Evolutionary conservation across 2,113 vertebrate genomes (phyloP).

Genomic region (Microcebus lehilahytsara): DNA sequence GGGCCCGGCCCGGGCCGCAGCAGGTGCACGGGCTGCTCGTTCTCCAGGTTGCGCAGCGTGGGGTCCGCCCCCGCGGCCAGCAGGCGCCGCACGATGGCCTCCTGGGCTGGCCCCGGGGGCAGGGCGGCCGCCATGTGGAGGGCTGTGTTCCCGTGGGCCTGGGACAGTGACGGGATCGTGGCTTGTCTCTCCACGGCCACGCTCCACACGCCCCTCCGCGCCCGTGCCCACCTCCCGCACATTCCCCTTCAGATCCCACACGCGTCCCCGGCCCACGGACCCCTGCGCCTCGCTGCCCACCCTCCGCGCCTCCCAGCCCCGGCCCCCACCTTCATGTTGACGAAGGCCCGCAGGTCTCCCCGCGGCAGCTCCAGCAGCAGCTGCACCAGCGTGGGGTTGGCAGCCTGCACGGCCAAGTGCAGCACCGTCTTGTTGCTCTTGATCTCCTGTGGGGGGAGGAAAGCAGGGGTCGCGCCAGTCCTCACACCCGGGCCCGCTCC

Average conservation of each 20-base stretch:
- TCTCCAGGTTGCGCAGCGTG: slow-evolving; percentile 92
- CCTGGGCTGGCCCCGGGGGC: slow-evolving; percentile 86
- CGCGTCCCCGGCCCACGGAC: background rate
- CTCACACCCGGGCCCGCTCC: background rate
- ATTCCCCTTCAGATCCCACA: background rate
- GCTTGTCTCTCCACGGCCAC: no score
- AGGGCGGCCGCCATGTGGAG: slow-evolving; percentile 95
- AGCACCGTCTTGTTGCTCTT: slow-evolving; percentile 93
- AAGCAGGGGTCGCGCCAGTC: background rate
- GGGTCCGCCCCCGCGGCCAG: slow-evolving; percentile 90
- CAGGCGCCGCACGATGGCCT: slow-evolving; percentile 88
- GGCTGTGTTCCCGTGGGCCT: slow-evolving; percentile 95
- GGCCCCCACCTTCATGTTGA: slow-evolving; percentile 91
- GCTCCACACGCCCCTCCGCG: no score
- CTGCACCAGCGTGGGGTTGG: slow-evolving; percentile 88
- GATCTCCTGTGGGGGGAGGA: slow-evolving; percentile 86
- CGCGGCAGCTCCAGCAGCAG: slow-evolving; percentile 86
- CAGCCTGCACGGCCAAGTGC: slow-evolving; percentile 93
- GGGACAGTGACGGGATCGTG: background rate
- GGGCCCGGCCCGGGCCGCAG: slow-evolving; percentile 87
- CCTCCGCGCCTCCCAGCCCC: background rate
- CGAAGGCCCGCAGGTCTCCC: slow-evolving; percentile 86
- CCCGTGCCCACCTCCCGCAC: background rate
- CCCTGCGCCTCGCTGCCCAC: background rate
- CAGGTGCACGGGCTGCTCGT: slow-evolving; percentile 91